Conservation (phyloP, 2,797 vertebrate genomes). For the Rhynchonycteris naso region DNA sequence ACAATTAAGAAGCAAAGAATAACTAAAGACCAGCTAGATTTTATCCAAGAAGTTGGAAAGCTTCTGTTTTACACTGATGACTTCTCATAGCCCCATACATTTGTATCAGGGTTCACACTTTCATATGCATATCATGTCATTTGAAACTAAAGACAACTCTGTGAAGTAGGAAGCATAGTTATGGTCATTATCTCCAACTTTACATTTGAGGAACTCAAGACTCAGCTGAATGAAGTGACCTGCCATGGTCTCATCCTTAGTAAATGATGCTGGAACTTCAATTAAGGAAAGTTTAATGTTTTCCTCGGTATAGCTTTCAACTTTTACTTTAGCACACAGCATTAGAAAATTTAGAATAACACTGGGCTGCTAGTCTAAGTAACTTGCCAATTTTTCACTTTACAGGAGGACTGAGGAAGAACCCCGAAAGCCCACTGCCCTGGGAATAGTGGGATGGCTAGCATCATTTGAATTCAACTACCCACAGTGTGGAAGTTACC, state of each 20-base stretch:
- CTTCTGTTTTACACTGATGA: not conserved
- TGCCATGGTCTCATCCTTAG: not conserved
- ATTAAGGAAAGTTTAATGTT: not conserved
- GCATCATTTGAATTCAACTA: not conserved
- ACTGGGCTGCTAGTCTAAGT: not conserved
- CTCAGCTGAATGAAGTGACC: not conserved
- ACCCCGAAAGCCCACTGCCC: no score
- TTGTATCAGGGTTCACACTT: not conserved
- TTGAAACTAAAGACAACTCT: not conserved
- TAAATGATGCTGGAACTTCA: not conserved
- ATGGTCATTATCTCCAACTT: not conserved
- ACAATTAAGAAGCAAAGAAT: not conserved
- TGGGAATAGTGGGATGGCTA: not conserved
- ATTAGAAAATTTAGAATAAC: not conserved
- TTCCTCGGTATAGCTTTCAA: not conserved
- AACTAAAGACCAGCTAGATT: not conserved
- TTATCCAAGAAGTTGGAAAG: slow-evolving; percentile 1
- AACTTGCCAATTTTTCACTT: not conserved
- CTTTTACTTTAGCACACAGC: not conserved
- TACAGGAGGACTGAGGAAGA: not conserved
- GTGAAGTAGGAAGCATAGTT: not conserved
- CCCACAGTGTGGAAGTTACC: not conserved
- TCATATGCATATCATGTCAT: not conserved
- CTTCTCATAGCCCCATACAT: not conserved
- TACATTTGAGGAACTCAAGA: not conserved